Percentiles rank a stretch among this genome's conserved stretches.
Evolutionary conservation across 1,140 invertebrate species (phyloP).

Genomic region (Caenorhabditis tropicalis): DNA sequence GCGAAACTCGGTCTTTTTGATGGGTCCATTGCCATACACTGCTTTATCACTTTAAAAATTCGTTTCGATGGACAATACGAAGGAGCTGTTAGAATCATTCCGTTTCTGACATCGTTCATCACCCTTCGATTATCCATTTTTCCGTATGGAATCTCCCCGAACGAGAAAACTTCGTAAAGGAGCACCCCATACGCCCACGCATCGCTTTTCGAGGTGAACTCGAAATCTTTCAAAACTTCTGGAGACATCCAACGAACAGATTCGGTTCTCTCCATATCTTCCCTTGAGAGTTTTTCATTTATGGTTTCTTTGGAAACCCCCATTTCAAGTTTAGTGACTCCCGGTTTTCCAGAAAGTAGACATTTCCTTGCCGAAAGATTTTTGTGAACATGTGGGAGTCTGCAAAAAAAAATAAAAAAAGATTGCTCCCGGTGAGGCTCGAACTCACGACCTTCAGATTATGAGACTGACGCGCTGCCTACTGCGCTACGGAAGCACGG

Average conservation of each 20-base stretch:
- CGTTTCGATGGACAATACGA: constrained; percentile 3
- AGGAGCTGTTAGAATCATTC: neutral
- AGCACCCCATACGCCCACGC: constrained; percentile 97
- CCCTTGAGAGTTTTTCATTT: constrained; percentile 94
- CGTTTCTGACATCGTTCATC: constrained; percentile 87
- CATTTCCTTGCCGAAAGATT: constrained; percentile 98
- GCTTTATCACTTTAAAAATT: constrained; percentile 8
- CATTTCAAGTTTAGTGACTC: neutral
- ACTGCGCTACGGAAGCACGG: constrained; percentile 49
- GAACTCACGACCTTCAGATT: constrained; percentile 96
- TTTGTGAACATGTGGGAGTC: constrained; percentile 85
- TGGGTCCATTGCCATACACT: neutral
- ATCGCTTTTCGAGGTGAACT: constrained; percentile 96
- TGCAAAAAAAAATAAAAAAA: constrained; percentile 66
- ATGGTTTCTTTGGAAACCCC: constrained; percentile 74
- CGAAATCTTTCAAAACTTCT: constrained; percentile 93
- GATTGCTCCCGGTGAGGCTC: constrained; percentile 80
- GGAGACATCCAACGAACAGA: constrained; percentile 99
- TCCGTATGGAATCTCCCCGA: constrained; percentile 97
- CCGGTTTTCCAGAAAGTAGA: constrained; percentile 82
- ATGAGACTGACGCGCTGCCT: constrained; percentile 84
- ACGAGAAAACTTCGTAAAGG: constrained; percentile 85
- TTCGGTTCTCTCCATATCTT: constrained; percentile 93
- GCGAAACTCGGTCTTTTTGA: constrained; percentile 8
- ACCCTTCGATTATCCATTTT: constrained; percentile 92